Evolutionary conservation across 2,797 vertebrate genomes (phyloP).

Genomic region (Apogon talboti): DNA sequence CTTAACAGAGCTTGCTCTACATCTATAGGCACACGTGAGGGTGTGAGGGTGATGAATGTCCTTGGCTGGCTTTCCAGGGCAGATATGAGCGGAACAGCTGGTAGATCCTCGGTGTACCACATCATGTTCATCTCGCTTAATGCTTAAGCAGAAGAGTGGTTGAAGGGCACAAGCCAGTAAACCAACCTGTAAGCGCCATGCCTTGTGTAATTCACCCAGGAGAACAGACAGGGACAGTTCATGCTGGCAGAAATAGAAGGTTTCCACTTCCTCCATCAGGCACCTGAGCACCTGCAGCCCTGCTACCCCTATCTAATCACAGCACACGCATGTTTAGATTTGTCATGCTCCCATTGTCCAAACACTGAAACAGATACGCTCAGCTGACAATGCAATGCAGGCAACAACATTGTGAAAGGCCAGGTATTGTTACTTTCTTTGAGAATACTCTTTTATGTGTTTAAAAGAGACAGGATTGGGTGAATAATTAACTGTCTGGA

Average conservation of each 20-base stretch:
- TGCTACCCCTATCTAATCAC: slow-evolving; percentile 60
- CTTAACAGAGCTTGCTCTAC: slow-evolving; percentile 74
- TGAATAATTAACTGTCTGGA: no score
- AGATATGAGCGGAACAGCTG: slow-evolving; percentile 59
- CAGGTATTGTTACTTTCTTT: slow-evolving; percentile 32
- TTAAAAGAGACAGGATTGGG: slow-evolving; percentile 22
- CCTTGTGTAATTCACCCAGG: slow-evolving; percentile 60
- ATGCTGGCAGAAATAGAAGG: slow-evolving; percentile 66
- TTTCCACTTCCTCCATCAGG: slow-evolving; percentile 74
- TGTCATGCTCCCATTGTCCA: slow-evolving; percentile 43
- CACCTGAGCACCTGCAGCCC: slow-evolving; percentile 30
- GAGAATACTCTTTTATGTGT: slow-evolving; percentile 40
- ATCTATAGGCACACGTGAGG: slow-evolving; percentile 58
- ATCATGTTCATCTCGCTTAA: slow-evolving; percentile 53
- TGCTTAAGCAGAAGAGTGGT: slow-evolving; percentile 16
- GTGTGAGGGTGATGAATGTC: slow-evolving; percentile 55
- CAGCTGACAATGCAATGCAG: slow-evolving; percentile 30
- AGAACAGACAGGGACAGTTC: slow-evolving; percentile 34
- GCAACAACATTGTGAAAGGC: slow-evolving; percentile 41
- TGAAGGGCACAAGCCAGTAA: slow-evolving; percentile 55
- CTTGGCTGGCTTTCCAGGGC: slow-evolving; percentile 45
- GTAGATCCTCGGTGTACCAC: slow-evolving; percentile 44
- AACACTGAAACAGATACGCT: slow-evolving; percentile 54
- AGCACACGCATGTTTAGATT: slow-evolving; percentile 56
- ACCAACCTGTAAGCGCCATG: slow-evolving; percentile 61